Conservation (phyloP, 2,888 invertebrate species). For the Drosophila ezoana region DNA sequence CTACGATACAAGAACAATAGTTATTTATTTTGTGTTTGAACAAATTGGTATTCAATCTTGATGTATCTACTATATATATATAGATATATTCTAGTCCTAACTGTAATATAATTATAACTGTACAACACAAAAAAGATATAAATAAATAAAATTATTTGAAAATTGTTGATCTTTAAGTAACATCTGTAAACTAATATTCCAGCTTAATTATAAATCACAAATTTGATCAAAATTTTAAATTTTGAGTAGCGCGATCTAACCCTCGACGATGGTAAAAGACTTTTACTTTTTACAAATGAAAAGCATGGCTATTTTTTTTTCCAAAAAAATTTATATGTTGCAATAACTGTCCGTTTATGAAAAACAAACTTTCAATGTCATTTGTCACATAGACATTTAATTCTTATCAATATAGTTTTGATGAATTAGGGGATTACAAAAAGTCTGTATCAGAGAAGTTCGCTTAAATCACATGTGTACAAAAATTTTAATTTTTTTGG, state of each 20-base stretch:
- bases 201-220: too few species aligned
- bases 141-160: conserved; percentile 61
- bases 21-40: conserved; percentile 61
- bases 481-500: conserved; percentile 21
- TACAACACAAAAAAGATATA: conserved; percentile 56
- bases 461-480: conserved; percentile 61
- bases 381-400: conserved; percentile 2
- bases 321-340: too few species aligned
- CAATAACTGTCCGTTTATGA: not conserved
- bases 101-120: conserved; percentile 74
- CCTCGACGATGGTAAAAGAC: too few species aligned
- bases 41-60: conserved; percentile 63
- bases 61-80: conserved; percentile 50
- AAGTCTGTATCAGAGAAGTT: conserved; percentile 23
- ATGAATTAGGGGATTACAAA: conserved; percentile 62
- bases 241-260: too few species aligned
- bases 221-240: too few species aligned
- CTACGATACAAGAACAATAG: conserved; percentile 42
- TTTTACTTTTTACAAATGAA: too few species aligned
- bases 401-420: conserved; percentile 39
- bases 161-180: conserved; percentile 39
- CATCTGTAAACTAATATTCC: too few species aligned
- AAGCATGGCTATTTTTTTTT: too few species aligned
- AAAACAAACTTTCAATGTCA: conserved; percentile 6
- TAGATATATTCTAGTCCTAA: conserved; percentile 75